Evolutionary conservation across 2,888 invertebrate species (phyloP), one percentile per base, ranked within the genome.

Genomic region (Ichneumoninae sp.): DNA sequence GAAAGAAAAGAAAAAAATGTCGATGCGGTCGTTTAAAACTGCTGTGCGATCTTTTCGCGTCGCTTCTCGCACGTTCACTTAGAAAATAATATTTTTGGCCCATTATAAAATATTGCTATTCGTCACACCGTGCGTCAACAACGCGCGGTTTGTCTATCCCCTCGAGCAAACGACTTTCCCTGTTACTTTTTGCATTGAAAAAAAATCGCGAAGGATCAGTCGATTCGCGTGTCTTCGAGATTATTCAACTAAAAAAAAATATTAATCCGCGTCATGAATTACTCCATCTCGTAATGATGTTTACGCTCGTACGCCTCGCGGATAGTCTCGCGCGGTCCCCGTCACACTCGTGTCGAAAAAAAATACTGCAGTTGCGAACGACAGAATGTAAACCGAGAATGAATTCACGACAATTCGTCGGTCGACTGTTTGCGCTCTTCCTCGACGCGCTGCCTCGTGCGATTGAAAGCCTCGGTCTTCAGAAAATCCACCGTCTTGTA

Each of bases 401-500:
- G 57, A 73, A 77, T 76, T 87, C 89, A 91, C 65, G 90, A 89
- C 83, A 92, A 90, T 87, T 94, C 93, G 69, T 93, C 93, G 44
- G 93, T 91, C 83, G 93, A 94, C 83, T 94, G 92, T 85, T 94
- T 94, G 86, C 97, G 94, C 50, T 96, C 96, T 85, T 96, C 96
- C 92, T 97, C 97, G 0, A 97, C 96, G 91, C 97, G 96, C 92
- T 97, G 96, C 74, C 97, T 95, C 52, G 97, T 98, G 83, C 97
- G 96, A 94, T 97, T 98, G 91, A 99, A 98, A 6, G 98, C 98
- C 92, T 98, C 97, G 0, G 98, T 99, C 95, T 98, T 98, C 74
- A 98, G 95, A 94, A 98, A 98, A 94, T 99, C 98, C 0, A 99
- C 98, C 1, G 97, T 97, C 93, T 98, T 98, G 94, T 98, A 98